A percentile compares a stretch with the other conserved stretches of the same genome.
These are phyloP conservation scores for Tetramorium bicarinatum DNA, from an alignment of 2,888 invertebrate species.

Conservation along the genomic window DNA sequence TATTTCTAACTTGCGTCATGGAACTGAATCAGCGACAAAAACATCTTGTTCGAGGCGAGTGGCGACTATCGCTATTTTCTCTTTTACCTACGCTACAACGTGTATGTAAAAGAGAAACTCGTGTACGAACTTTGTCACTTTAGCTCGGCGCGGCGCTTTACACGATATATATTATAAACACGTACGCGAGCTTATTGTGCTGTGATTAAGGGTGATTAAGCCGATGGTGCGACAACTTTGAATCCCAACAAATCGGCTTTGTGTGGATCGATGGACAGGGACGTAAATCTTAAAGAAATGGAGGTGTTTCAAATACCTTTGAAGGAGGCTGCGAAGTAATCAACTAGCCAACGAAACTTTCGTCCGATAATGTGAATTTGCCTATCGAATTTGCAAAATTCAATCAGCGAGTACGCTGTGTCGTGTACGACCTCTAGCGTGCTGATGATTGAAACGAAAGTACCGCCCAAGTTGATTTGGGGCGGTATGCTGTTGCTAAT, in stretches of 20 bases:
- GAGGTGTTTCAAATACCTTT: conserved; percentile 52
- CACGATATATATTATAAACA: conserved; percentile 68
- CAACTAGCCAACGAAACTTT: conserved; percentile 71
- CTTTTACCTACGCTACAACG: conserved; percentile 80
- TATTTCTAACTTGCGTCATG: conserved; percentile 76
- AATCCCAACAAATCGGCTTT: conserved; percentile 60
- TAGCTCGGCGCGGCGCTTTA: conserved; percentile 74
- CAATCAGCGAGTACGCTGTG: conserved; percentile 74
- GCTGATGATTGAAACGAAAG: conserved; percentile 80
- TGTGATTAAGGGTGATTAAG: conserved; percentile 60
- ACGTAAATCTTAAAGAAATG: conserved; percentile 65
- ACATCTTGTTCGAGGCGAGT: conserved; percentile 65
- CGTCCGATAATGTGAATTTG: conserved; percentile 70
- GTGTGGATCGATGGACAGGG: conserved; percentile 51
- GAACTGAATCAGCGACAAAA: conserved; percentile 79
- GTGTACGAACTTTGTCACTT: conserved; percentile 67
- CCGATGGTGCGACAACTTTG: conserved; percentile 59
- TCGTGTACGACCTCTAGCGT: conserved; percentile 76
- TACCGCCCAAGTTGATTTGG: conserved; percentile 78
- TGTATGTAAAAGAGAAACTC: conserved; percentile 75
- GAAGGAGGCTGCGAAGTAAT: conserved; percentile 61
- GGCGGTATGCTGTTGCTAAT: conserved; percentile 82
- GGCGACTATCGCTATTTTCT: conserved; percentile 46
- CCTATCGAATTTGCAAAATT: conserved; percentile 69
- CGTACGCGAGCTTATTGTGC: conserved; percentile 62